Evolutionary conservation across 2,113 vertebrate species (phyloP).

Genomic region (Malurus elegans): DNA sequence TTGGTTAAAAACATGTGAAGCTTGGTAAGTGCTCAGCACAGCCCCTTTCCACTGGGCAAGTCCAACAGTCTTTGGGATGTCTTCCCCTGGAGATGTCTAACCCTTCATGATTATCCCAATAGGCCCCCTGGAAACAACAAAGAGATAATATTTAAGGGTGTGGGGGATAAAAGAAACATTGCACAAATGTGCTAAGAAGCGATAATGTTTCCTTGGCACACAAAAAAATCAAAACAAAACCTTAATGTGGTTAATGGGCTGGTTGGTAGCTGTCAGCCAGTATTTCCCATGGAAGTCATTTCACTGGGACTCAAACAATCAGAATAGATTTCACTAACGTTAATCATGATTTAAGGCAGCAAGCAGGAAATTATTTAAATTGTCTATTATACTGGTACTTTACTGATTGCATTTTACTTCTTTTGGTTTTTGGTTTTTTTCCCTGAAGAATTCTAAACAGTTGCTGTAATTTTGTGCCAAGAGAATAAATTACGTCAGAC

Average conservation of each 20-base stretch:
- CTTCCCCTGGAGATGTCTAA: not conserved
- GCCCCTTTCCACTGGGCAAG: not conserved
- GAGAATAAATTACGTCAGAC: not conserved
- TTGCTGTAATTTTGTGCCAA: conserved; percentile 20
- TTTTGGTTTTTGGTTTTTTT: not conserved
- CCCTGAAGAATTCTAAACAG: conserved; percentile 5
- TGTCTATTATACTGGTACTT: conserved; percentile 3
- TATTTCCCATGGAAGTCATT: not conserved
- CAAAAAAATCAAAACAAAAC: not conserved
- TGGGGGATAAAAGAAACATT: not conserved
- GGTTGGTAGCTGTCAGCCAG: not conserved
- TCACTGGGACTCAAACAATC: not conserved
- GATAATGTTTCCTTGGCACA: not conserved
- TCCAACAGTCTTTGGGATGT: not conserved
- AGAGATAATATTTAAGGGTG: not conserved
- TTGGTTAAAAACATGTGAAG: not conserved
- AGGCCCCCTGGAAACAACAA: not conserved
- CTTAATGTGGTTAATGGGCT: not conserved
- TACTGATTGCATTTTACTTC: conserved; percentile 25
- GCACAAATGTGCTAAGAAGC: not conserved
- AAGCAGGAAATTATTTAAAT: conserved; percentile 23
- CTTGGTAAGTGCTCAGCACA: not conserved
- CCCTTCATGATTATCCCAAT: not conserved
- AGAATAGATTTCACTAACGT: not conserved
- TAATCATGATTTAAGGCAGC: conserved; percentile 44